Conservation (phyloP, 2,113 vertebrate species). For the Edolisoma coerulescens region DNA sequence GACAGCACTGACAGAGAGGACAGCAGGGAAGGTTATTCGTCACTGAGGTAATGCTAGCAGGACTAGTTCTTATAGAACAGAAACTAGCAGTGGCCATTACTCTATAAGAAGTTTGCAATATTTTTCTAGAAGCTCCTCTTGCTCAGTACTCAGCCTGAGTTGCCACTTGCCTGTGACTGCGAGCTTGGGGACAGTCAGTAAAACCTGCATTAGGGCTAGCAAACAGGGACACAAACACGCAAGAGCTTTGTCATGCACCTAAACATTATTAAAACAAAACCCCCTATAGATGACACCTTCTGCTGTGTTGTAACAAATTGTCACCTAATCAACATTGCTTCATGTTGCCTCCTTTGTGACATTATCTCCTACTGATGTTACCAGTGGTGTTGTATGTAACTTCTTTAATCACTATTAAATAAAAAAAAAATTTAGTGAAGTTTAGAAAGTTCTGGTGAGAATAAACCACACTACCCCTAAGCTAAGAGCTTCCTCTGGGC, state of each 20-base stretch:
- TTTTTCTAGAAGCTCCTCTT: background rate
- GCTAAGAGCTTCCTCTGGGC: background rate
- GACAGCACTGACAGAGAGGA: background rate
- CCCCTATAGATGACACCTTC: background rate
- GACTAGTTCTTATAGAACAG: background rate
- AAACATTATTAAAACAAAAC: background rate
- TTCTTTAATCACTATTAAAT: background rate
- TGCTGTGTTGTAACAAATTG: background rate
- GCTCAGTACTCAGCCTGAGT: background rate
- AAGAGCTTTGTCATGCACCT: background rate
- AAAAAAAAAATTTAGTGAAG: background rate
- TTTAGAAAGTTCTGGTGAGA: background rate
- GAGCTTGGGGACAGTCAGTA: background rate
- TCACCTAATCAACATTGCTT: background rate
- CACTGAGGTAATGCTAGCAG: background rate
- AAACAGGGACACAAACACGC: accelerated
- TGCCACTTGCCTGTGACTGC: background rate
- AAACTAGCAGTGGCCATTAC: background rate
- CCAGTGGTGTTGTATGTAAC: background rate
- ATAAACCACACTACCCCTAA: background rate
- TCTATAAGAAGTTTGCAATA: background rate
- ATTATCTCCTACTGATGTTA: background rate
- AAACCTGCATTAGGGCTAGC: background rate
- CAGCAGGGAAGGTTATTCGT: background rate
- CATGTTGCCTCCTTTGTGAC: background rate